Base-by-base conservation (phyloP, 2,113 vertebrate species). In the Indri indri region DNA sequence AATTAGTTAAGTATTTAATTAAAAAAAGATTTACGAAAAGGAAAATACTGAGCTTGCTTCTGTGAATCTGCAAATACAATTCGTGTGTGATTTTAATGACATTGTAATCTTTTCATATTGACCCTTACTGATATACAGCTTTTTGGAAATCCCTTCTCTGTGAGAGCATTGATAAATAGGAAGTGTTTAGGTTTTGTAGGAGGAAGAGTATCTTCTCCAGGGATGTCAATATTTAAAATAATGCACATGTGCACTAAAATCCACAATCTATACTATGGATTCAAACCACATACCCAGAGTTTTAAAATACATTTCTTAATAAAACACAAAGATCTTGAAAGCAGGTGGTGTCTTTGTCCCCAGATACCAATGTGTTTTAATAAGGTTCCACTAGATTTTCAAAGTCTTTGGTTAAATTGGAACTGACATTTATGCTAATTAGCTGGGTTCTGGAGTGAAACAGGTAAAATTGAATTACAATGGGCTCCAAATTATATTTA, bases 401-500 rank as follows among this genome's bases (percentile, higher is more conserved):
- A 77, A 84, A 96, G 59, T 74, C 93, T 89, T 81, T 68, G 80
- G 68, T 93, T 93, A 95, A 90, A 97, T 93, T 92, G 87, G 70
- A 96, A 80, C 63, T 94, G 92, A 91, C 92, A 74, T 66, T 61
- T 91, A 91, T 97, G 87, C 66, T 96, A 94, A 97, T 96, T 87
- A 94, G 77, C 83, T 90, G 52, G 71, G n/a, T 45, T 71, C 54
- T 25, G 40, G 77, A 91, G 8, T 59, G 34, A 97, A 80, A 76
- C 57, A 93, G 65, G 85, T 59, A 96, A 87, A 81, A 92, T 50
- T 42, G 65, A 90, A 86, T 93, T 94, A 93, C 6, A 76, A 0
- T 54, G 65, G 79, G 37, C 25, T 96, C 42, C 17, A 77, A 73
- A 90, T 95, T 50, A 52, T 94, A n/a, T 98, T 97, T 95, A 74